Evolutionary conservation across 2,797 vertebrate genomes (phyloP), one percentile per base, ranked within the genome.

Genomic region (Passerculus sandwichensis): DNA sequence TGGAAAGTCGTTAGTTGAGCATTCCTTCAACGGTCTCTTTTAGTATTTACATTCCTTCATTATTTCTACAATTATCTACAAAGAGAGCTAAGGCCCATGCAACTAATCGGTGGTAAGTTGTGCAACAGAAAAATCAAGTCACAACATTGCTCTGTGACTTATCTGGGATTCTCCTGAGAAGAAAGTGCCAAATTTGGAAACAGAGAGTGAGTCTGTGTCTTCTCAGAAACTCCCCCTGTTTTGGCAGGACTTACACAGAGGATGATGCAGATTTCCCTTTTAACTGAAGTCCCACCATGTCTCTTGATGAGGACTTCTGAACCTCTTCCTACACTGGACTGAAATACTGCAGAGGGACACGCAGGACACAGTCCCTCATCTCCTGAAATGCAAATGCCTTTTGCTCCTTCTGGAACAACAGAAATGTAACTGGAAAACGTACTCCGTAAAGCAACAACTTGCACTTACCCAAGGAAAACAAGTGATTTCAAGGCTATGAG

Each of bases 21-120:
- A 0, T 85, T 89, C 54, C 38, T 85, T 72, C 81, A 79, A 16
- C 44, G 45, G 18, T 3, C 40, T 61, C 13, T 57, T 85, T 91
- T 38, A 87, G 3, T 47, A 45, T 27, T 87, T 70, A 59, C 8
- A 10, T 16, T 32, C 57, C 36, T 72, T 73, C 25, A 29, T 51
- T 42, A 81, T 70, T 90, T 81, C 32, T 66, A 66, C 40, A 84
- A 40, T 18, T 32, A 23, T 88, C 26, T 32, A 53, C 51, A 77
- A 48, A 59, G 14, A 50, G 80, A 88, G 38, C 48, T 90, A 14
- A 10, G 40, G 25, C 59, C 34, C 30, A 11, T 32, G 38, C 48
- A 89, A 34, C 25, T 30, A 64, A 25, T 4, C 0, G 0, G 11
- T 23, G 34, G 54, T 51, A 78, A 72, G 36, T 0, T 34, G n/a